Evolutionary conservation across 2,113 vertebrate genomes (phyloP).

Genomic region (Nerophis lumbriciformis): DNA sequence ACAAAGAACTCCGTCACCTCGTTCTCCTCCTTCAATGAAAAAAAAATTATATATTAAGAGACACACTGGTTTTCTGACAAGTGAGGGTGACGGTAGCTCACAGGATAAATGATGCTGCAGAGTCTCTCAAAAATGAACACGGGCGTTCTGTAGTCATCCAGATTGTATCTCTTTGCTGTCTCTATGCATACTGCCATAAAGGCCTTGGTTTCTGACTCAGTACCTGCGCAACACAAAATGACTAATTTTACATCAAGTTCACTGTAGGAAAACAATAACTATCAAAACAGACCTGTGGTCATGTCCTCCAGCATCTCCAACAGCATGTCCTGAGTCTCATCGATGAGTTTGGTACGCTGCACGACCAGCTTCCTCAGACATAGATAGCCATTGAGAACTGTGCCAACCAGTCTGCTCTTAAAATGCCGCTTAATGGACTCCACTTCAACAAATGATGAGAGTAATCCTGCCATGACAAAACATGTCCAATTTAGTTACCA

Average conservation of each 20-base stretch:
- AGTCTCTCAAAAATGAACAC: conserved; percentile 99
- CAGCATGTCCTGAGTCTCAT: conserved; percentile 98
- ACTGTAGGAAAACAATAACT: neutral
- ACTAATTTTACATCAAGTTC: neutral
- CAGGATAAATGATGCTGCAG: conserved; percentile 98
- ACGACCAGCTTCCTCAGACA: conserved; percentile 94
- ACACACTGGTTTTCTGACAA: neutral
- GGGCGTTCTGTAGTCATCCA: conserved; percentile 94
- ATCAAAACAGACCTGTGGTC: conserved; percentile 83
- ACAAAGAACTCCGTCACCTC: conserved; percentile 99
- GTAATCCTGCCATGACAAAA: conserved; percentile 72
- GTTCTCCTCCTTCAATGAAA: conserved; percentile 84
- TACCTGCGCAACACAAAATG: conserved; percentile 70
- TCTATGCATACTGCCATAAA: conserved; percentile 99
- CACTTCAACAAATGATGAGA: conserved; percentile 97
- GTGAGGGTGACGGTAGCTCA: conserved; percentile 58
- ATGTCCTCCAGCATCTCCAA: conserved; percentile 99
- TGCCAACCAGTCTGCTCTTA: conserved; percentile 94
- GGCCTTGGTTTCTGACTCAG: conserved; percentile 96
- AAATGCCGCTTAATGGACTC: conserved; percentile 98
- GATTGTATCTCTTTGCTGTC: conserved; percentile 93
- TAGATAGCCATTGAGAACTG: conserved; percentile 94
- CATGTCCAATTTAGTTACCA: neutral
- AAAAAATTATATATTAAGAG: conserved; percentile 4
- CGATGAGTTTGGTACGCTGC: conserved; percentile 96